These are phyloP conservation scores for Urocolius indicus DNA, from an alignment of 2,113 vertebrate genomes.

Conservation along the genomic window DNA sequence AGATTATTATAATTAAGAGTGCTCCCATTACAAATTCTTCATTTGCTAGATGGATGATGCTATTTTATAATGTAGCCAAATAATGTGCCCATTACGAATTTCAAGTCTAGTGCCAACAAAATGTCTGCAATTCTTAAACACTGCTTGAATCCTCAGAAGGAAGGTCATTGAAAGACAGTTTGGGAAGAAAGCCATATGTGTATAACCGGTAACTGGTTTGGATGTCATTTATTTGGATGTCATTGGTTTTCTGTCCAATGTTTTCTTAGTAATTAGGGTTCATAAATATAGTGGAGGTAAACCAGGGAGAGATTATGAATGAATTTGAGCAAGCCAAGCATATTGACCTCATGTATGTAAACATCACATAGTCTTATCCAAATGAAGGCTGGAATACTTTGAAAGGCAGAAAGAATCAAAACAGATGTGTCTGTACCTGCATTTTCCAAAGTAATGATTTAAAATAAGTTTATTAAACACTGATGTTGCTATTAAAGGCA, in stretches of 20 bases:
- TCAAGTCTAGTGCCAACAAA: slow-evolving; percentile 57
- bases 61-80: slow-evolving; percentile 61
- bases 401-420: slow-evolving; percentile 10
- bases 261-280: neutral
- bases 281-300: slow-evolving; percentile 7
- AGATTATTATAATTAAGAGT: slow-evolving; percentile 70
- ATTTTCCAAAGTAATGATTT: neutral
- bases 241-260: neutral
- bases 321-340: neutral
- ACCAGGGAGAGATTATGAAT: neutral
- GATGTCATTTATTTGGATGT: neutral
- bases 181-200: slow-evolving; percentile 23
- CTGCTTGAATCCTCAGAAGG: slow-evolving; percentile 21
- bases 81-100: slow-evolving; percentile 64
- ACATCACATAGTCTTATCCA: neutral
- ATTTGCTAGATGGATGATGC: slow-evolving; percentile 70
- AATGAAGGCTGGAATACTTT: neutral
- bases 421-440: neutral
- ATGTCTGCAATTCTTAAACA: slow-evolving; percentile 13
- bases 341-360: neutral
- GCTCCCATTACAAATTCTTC: slow-evolving; percentile 52
- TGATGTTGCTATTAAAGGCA: neutral
- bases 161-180: slow-evolving; percentile 43
- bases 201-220: slow-evolving; percentile 1
- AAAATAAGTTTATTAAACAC: neutral